phyloP scores from a whole-genome alignment of 2,113 vertebrate genomes.

The Antechinus stuartii region DNA sequence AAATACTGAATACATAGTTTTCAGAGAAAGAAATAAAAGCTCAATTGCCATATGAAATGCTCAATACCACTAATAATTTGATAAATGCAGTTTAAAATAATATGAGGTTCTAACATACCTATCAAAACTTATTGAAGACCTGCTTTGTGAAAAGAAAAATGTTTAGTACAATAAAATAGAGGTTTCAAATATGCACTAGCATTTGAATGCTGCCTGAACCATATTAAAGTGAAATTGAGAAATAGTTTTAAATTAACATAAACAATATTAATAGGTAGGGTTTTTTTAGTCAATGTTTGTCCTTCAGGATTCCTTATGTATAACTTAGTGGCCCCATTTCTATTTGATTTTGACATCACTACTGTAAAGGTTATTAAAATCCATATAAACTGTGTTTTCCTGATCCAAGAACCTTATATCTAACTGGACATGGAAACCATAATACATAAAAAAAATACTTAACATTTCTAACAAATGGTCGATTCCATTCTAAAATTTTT shows the following conservation, averaged over 20 bases:
- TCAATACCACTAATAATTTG: too few species aligned
- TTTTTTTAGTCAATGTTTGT: background rate
- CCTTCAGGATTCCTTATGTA: background rate
- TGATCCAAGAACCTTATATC: background rate
- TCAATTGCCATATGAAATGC: too few species aligned
- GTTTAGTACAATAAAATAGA: background rate
- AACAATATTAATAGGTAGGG: background rate
- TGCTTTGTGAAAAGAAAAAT: background rate
- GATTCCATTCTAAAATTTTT: background rate
- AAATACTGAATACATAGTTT: background rate
- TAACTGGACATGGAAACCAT: background rate
- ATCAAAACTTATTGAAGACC: background rate
- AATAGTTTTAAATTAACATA: background rate
- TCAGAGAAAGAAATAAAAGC: too few species aligned
- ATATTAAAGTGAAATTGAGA: background rate
- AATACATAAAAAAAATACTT: background rate
- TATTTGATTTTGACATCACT: background rate
- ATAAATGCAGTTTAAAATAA: too few species aligned
- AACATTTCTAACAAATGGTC: background rate
- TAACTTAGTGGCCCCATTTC: background rate
- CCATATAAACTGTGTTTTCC: background rate
- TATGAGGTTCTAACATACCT: too few species aligned
- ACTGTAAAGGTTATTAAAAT: background rate
- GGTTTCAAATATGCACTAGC: background rate
- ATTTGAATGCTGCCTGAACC: background rate